Evolutionary conservation across 2,113 vertebrate genomes (phyloP).

Genomic region (Cyphomyrus plagiostoma): DNA sequence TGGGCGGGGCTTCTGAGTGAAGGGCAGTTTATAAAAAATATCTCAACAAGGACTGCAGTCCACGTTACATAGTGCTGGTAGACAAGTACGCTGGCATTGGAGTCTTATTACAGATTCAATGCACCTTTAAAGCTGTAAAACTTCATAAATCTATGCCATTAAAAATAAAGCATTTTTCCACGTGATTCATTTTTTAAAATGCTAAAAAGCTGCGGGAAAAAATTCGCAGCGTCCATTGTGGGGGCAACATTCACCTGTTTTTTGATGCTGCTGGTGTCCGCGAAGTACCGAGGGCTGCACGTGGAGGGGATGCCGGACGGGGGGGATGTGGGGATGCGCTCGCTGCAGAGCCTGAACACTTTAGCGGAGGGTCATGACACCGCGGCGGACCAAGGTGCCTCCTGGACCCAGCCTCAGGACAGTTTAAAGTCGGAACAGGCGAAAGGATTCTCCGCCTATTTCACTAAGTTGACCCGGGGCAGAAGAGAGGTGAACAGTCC

Average conservation of each 20-base stretch:
- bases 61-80: background rate
- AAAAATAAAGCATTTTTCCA: conserved; percentile 19
- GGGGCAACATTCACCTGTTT: conserved; percentile 62
- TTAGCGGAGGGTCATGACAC: conserved; percentile 14
- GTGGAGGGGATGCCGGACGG: conserved; percentile 38
- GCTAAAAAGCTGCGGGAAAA: conserved; percentile 63
- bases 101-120: background rate
- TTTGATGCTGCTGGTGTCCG: conserved; percentile 64
- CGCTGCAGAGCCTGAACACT: conserved; percentile 42
- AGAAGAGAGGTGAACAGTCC: conserved; percentile 49
- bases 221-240: conserved; percentile 48
- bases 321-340: conserved; percentile 28
- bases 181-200: conserved; percentile 44
- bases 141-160: conserved; percentile 42
- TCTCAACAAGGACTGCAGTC: background rate
- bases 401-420: background rate
- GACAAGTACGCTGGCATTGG: background rate
- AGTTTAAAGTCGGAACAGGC: background rate
- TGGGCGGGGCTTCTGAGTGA: conserved; percentile 47
- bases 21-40: conserved; percentile 49
- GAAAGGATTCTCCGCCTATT: conserved; percentile 65
- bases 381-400: background rate
- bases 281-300: conserved; percentile 16
- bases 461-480: conserved; percentile 65
- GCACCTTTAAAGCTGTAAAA: background rate